Evolutionary conservation across 2,113 vertebrate species (phyloP).

Genomic region (Rhinolophus ferrumequinum): DNA sequence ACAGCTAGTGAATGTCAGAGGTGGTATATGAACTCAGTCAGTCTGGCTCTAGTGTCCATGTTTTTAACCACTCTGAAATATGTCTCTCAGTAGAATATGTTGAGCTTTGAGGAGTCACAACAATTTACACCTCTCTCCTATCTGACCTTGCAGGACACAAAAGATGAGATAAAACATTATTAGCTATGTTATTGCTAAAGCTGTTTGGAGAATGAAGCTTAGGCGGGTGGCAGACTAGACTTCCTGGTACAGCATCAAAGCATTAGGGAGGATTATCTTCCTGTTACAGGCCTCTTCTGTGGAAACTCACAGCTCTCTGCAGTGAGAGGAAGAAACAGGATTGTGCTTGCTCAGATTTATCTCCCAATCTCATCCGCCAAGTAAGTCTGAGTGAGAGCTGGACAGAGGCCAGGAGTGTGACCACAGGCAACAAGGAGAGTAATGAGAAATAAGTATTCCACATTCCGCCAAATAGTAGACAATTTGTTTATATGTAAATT

Average conservation of each 20-base stretch:
- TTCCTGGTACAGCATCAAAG: neutral
- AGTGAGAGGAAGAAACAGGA: neutral
- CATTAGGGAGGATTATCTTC: neutral
- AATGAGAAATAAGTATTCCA: neutral
- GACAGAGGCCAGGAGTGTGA: neutral
- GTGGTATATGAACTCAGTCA: neutral
- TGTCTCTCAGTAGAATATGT: neutral
- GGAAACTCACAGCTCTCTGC: neutral
- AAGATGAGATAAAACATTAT: neutral
- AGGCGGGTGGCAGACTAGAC: neutral
- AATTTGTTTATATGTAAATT: conserved; percentile 11
- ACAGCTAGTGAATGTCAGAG: neutral
- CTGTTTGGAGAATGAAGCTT: neutral
- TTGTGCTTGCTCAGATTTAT: neutral
- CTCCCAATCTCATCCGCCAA: neutral
- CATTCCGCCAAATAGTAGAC: neutral
- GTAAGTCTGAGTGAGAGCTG: neutral
- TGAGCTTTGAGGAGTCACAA: neutral
- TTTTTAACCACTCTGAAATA: neutral
- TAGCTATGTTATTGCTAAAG: conserved; percentile 6
- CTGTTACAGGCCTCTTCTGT: neutral
- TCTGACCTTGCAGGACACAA: neutral
- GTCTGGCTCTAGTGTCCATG: neutral
- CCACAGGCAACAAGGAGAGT: neutral
- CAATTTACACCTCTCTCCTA: neutral